A percentile compares a stretch with the other conserved stretches of the same genome.
Conservation (phyloP, 2,797 vertebrate species). For the Pelobates cultripes region DNA sequence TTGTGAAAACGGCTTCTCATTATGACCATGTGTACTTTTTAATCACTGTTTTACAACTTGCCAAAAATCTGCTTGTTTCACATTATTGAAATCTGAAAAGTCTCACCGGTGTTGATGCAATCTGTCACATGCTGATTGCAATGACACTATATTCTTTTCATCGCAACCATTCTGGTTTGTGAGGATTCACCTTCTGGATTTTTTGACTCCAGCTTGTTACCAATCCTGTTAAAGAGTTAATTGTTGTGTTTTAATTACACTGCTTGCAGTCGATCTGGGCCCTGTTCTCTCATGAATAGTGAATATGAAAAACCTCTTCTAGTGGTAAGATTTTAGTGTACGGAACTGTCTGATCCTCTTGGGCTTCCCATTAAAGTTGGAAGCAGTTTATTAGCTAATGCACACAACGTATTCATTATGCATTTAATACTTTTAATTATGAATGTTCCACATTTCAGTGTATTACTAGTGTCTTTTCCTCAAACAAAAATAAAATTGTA, state of each 20-base stretch:
- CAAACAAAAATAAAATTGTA: too few relatives aligned
- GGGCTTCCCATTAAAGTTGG: background rate
- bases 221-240: background rate
- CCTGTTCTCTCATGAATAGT: conserved; percentile 1
- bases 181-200: too few relatives aligned
- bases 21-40: too few relatives aligned
- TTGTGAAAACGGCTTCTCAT: too few relatives aligned
- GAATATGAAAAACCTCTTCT: conserved; percentile 2
- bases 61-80: too few relatives aligned
- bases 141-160: too few relatives aligned
- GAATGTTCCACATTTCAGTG: background rate
- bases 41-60: too few relatives aligned
- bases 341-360: background rate
- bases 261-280: background rate
- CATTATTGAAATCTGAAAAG: too few relatives aligned
- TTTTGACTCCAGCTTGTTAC: too few relatives aligned
- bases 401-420: background rate
- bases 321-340: conserved; percentile 21
- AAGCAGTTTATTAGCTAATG: conserved; percentile 5
- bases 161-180: too few relatives aligned
- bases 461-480: background rate
- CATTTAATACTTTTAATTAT: conserved; percentile 7
- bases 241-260: conserved; percentile 4
- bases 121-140: too few relatives aligned
- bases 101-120: too few relatives aligned